Conservation (phyloP, 1,140 invertebrate genomes). For the Ceratina australensis region DNA sequence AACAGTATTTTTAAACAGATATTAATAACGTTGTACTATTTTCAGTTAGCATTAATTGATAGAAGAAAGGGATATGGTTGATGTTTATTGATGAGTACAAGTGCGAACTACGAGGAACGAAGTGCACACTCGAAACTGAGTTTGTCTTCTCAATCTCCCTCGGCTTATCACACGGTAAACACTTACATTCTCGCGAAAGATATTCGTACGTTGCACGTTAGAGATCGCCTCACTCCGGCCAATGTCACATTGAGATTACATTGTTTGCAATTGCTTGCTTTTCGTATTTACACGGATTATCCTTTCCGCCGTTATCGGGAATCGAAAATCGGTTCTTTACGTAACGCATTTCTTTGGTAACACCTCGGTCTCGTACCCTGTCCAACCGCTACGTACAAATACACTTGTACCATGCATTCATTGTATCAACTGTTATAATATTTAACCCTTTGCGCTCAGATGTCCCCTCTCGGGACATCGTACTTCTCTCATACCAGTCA, state of each 20-base stretch:
- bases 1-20: no score
- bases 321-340: constrained; percentile 48
- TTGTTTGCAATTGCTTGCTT: constrained; percentile 69
- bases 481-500: no score
- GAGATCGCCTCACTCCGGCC: constrained; percentile 48
- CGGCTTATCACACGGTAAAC: constrained; percentile 58
- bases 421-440: no score
- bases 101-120: constrained; percentile 25
- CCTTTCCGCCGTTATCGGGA: constrained; percentile 54
- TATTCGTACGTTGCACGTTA: constrained; percentile 44
- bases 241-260: constrained; percentile 75
- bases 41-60: no score
- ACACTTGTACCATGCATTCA: no score
- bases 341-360: constrained; percentile 2
- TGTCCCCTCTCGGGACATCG: no score
- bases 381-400: no score
- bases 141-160: constrained; percentile 9
- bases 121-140: not conserved
- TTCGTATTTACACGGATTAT: constrained; percentile 71
- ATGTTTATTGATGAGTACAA: not conserved
- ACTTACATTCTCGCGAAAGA: constrained; percentile 43
- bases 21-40: no score
- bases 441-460: no score
- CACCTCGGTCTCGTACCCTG: no score
- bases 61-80: not conserved